These are phyloP conservation scores for Hapalemur alaotrensis DNA, from an alignment of 2,797 vertebrate species.

Conservation along the genomic window DNA sequence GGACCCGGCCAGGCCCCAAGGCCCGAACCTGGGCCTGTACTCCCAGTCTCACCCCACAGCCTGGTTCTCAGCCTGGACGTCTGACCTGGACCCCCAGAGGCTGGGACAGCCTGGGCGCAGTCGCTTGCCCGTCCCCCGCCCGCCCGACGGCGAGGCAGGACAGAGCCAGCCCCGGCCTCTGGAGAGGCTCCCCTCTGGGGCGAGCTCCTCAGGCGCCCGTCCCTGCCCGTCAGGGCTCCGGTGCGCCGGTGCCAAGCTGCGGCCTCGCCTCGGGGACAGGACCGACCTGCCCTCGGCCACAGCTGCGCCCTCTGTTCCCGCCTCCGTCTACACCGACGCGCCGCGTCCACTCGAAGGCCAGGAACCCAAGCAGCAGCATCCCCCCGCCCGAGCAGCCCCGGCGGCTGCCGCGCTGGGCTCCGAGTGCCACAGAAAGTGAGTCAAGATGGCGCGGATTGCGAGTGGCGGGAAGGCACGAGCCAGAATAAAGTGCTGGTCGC, in stretches of 20 bases:
- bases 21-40: too few species aligned
- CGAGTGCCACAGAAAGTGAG: not conserved
- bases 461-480: not conserved
- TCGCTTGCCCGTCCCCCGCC: not conserved
- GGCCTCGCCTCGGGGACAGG: not conserved
- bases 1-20: not conserved
- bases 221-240: not conserved
- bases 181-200: not conserved
- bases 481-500: not conserved
- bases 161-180: not conserved
- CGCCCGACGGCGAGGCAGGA: not conserved
- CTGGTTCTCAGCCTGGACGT: not conserved
- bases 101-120: not conserved
- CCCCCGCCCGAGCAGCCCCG: rapidly evolving
- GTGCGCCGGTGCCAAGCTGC: not conserved
- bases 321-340: not conserved
- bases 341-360: not conserved
- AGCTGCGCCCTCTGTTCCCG: not conserved
- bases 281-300: not conserved
- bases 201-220: not conserved
- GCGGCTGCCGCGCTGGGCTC: not conserved
- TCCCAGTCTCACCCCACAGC: not conserved
- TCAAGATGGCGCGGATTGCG: constrained; percentile 44
- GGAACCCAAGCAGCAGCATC: not conserved
- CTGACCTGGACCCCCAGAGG: not conserved